Conservation (phyloP, 2,113 vertebrate genomes). For the Chaetops frenatus region DNA sequence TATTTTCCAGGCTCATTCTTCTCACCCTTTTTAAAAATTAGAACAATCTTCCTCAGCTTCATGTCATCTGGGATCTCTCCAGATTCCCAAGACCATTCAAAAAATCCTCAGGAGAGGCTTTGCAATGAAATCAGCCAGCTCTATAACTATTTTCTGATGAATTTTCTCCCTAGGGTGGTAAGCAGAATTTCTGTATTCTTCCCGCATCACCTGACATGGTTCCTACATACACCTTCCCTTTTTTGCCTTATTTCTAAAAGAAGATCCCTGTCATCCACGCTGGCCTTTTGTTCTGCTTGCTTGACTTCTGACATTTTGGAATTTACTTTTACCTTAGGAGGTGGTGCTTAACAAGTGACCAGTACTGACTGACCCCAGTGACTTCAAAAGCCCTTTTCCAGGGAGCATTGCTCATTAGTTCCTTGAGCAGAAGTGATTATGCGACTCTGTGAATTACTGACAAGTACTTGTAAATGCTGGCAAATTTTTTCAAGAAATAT, state of each 20-base stretch:
- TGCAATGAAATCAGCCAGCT: background rate
- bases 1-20: background rate
- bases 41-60: background rate
- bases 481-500: background rate
- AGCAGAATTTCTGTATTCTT: background rate
- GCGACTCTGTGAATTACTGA: background rate
- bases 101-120: background rate
- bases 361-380: background rate
- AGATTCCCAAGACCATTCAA: background rate
- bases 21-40: background rate
- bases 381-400: background rate
- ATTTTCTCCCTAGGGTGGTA: background rate
- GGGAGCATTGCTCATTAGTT: background rate
- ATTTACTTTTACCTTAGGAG: background rate
- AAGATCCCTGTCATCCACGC: background rate
- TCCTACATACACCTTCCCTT: background rate
- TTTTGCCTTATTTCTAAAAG: background rate
- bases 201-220: background rate
- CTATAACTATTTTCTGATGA: background rate
- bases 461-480: background rate
- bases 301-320: background rate
- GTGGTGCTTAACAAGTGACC: background rate
- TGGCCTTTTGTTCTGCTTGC: background rate
- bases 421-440: background rate
- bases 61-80: background rate